Conservation (phyloP, 2,113 vertebrate species). For the Hippocampus comes region DNA sequence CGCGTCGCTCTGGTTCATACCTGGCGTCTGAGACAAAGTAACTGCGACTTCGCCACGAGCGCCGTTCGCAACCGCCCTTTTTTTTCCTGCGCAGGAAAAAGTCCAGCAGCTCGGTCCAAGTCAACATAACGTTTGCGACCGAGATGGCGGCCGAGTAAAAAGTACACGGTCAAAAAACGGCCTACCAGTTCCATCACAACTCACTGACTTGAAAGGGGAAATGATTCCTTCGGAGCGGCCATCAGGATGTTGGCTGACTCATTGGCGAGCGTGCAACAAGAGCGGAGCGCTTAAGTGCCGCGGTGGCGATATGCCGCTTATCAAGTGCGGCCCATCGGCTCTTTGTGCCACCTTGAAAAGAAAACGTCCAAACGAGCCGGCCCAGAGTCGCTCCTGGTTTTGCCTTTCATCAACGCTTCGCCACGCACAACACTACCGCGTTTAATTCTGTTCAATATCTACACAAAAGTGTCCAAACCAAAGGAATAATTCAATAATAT, state of each 20-base stretch:
- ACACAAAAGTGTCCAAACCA: too few relatives aligned
- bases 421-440: too few relatives aligned
- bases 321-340: constrained; percentile 8
- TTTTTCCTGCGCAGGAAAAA: constrained; percentile 48
- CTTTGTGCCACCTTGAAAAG: constrained; percentile 31
- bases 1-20: constrained; percentile 35
- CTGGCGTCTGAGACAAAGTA: constrained; percentile 62
- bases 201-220: not conserved
- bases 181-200: not conserved
- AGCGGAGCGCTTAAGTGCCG: not conserved
- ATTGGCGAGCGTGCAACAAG: not conserved
- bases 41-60: constrained; percentile 63
- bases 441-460: too few relatives aligned
- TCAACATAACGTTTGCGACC: constrained; percentile 43
- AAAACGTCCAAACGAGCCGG: not conserved
- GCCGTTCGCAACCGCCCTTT: constrained; percentile 30
- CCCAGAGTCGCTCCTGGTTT: not conserved
- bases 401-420: not conserved
- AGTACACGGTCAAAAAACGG: too few relatives aligned
- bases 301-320: constrained; percentile 15
- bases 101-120: constrained; percentile 60
- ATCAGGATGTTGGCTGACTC: constrained; percentile 18
- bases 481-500: too few relatives aligned
- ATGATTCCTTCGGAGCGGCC: not conserved
- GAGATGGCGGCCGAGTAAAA: too few relatives aligned